Base-by-base conservation (phyloP, 1,140 invertebrate genomes). In the Macrosteles quadrilineatus region DNA sequence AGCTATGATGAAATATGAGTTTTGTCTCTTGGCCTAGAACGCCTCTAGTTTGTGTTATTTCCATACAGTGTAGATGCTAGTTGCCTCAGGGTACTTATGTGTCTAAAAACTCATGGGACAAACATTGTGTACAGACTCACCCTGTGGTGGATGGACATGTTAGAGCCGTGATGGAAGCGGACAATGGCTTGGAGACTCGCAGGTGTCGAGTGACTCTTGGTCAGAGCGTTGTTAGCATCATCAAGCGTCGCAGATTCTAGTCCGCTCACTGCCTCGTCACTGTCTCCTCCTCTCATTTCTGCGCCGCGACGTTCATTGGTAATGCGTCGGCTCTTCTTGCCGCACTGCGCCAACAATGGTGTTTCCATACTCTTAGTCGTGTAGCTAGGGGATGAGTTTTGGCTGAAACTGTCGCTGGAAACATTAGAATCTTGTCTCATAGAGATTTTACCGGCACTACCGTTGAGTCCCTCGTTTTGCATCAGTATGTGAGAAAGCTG, bases 351-450 rank as follows among this genome's bases (percentile, higher is more conserved):
- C 45, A 92, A 78, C 31, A 92, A 78, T 0, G 91, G 91, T 0
- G 90, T 88, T 75, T 92, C 91, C 89, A 93, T 91, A 0, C 90
- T 89, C 79, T 93, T 93, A 29, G 87, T 87, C 14, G 90, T 92
- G 74, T 92, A 92, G 27, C 89, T 90, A 0, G 91, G 91, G 6
- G 90, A 92, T 0, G 90, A 92, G 0, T 88, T 92, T 78, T 92
- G 90, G 74, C 90, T 92, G 77, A 91, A 92, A 70, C 90, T 91
- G 76, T 93, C 91, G 36, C 89, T 91, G 0, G 91, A 93, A 23
- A 92, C 87, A 73, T 87, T 91, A 0, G 90, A 92, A 76, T 92
- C 91, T 79, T 93, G 91, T 32, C 90, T 80, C 9, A 87, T 82
- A 66, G 87, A 88, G 27, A 86, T 83, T 72, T 85, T 86, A 0